Percentiles rank a stretch among this genome's conserved stretches.
These are phyloP conservation scores for Meiosimyza platycephala DNA, from an alignment of 2,888 invertebrate species.

Conservation along the genomic window DNA sequence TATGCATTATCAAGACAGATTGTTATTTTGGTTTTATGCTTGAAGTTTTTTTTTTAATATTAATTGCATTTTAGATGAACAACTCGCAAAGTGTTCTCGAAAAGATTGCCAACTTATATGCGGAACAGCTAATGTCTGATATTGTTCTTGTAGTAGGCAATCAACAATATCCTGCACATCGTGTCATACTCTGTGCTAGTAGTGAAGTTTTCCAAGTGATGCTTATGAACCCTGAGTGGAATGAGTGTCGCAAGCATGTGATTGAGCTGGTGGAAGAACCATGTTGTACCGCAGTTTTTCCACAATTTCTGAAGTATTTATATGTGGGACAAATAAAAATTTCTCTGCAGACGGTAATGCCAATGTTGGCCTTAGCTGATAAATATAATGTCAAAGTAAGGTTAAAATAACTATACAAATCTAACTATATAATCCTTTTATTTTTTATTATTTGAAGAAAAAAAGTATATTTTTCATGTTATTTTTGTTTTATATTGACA, in stretches of 20 bases:
- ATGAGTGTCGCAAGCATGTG: conserved; percentile 85
- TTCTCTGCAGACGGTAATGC: conserved; percentile 85
- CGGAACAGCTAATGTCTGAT: conserved; percentile 90
- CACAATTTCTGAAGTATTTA: conserved; percentile 85
- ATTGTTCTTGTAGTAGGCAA: conserved; percentile 86
- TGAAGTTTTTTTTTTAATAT: not conserved
- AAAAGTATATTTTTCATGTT: too few species aligned
- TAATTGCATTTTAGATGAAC: conserved; percentile 70
- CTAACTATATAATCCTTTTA: too few species aligned
- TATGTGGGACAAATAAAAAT: conserved; percentile 92
- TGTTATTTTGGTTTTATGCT: not conserved
- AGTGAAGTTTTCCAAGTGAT: conserved; percentile 98
- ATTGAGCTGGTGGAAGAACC: conserved; percentile 89
- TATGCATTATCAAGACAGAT: conserved; percentile 32
- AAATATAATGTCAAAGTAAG: conserved; percentile 91
- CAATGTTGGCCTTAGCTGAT: conserved; percentile 89
- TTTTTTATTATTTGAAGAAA: too few species aligned
- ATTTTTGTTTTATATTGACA: not conserved
- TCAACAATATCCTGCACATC: conserved; percentile 86
- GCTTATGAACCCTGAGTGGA: conserved; percentile 95
- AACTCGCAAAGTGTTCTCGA: conserved; percentile 84
- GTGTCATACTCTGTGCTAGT: conserved; percentile 90
- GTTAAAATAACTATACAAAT: not conserved
- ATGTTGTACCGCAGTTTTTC: conserved; percentile 86
- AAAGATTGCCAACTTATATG: conserved; percentile 85